Conservation (phyloP, 1,140 invertebrate genomes). For the Drosophila varians region DNA sequence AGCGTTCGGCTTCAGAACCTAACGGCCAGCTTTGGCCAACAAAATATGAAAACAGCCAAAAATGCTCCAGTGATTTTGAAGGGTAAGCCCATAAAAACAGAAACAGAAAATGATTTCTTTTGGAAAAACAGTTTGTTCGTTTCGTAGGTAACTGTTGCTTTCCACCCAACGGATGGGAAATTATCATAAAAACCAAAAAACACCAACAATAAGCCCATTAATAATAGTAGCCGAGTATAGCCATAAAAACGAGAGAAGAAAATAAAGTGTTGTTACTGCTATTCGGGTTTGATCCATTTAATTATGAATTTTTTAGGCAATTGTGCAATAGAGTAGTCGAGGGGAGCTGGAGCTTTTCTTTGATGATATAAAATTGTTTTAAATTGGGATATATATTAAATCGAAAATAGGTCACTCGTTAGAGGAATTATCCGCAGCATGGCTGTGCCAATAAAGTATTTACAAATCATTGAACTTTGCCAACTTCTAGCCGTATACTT, state of each 20-base stretch:
- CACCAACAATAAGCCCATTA: slow-evolving; percentile 14
- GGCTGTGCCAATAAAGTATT: no score
- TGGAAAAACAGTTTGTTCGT: slow-evolving; percentile 30
- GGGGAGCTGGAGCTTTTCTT: neutral
- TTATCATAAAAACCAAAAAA: slow-evolving; percentile 30
- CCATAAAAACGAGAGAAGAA: slow-evolving; percentile 21
- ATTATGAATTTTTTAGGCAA: slow-evolving; percentile 30
- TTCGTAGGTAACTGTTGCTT: slow-evolving; percentile 20
- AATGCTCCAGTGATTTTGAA: slow-evolving; percentile 64
- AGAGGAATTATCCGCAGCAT: neutral
- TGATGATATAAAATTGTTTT: neutral
- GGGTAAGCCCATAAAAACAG: slow-evolving; percentile 44
- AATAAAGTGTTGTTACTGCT: slow-evolving; percentile 14
- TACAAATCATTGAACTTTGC: slow-evolving; percentile 1
- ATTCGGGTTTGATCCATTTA: slow-evolving; percentile 34
- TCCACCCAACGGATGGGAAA: slow-evolving; percentile 30
- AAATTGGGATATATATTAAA: neutral
- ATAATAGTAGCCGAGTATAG: slow-evolving; percentile 5
- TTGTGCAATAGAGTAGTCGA: slow-evolving; percentile 18
- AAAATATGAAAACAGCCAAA: neutral
- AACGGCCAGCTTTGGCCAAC: slow-evolving; percentile 1
- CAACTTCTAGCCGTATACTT: slow-evolving; percentile 19
- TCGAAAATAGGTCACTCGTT: neutral
- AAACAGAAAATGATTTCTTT: slow-evolving; percentile 40
- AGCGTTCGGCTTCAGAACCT: no score